phyloP scores from a whole-genome alignment of 1,140 invertebrate genomes.

The Hesperophylax magnus region DNA sequence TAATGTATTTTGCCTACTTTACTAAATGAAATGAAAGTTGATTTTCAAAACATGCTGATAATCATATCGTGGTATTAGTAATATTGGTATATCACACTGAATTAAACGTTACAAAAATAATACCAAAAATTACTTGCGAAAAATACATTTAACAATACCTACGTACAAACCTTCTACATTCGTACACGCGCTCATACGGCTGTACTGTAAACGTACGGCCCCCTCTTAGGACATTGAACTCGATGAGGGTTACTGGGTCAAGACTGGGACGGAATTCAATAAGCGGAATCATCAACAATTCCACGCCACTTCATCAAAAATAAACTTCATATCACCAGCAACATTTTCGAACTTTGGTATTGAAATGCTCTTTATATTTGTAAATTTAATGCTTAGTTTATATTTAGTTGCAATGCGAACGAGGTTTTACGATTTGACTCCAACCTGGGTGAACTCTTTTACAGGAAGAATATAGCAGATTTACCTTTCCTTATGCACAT shows the following conservation, averaged over 20 bases:
- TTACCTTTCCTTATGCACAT: background rate
- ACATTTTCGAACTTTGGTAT: no score
- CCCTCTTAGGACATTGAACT: conserved; percentile 28
- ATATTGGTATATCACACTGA: background rate
- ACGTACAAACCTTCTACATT: background rate
- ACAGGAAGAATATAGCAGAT: conserved; percentile 1
- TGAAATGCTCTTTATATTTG: no score
- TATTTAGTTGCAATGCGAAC: background rate
- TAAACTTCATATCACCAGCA: background rate
- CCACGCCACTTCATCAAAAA: background rate
- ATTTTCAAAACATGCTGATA: no score
- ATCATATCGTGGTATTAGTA: no score
- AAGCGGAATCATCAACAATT: background rate
- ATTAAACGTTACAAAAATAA: background rate
- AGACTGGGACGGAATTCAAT: background rate
- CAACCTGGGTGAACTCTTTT: conserved; percentile 1
- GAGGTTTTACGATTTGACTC: background rate
- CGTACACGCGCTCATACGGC: background rate
- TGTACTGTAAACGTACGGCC: background rate
- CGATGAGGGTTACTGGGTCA: conserved; percentile 36
- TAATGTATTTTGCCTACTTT: no score
- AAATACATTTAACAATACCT: no score
- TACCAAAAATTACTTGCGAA: background rate
- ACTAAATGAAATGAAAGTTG: no score
- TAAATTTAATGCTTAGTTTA: no score